Evolutionary conservation across 2,888 invertebrate genomes (phyloP).

Genomic region (Julus scandinavius): DNA sequence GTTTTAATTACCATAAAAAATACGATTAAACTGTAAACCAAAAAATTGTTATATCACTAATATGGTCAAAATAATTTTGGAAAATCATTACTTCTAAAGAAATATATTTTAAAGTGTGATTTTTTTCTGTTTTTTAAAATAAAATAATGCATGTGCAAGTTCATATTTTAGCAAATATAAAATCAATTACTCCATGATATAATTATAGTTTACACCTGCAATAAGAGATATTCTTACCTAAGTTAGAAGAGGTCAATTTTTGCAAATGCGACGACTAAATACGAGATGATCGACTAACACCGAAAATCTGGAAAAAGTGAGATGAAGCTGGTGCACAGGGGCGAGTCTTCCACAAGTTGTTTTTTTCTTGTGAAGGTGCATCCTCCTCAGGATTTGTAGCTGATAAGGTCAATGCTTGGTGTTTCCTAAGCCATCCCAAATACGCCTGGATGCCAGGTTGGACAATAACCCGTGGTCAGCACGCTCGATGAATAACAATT

Average conservation of each 20-base stretch:
- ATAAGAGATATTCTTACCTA: no score
- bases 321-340: slow-evolving; percentile 5
- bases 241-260: background rate
- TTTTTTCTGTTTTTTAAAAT: no score
- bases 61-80: no score
- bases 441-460: slow-evolving; percentile 8
- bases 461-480: slow-evolving; percentile 21
- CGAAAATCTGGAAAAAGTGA: background rate
- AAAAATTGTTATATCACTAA: no score
- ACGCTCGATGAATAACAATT: background rate
- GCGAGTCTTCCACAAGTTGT: slow-evolving; percentile 1
- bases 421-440: slow-evolving; percentile 27
- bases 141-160: no score
- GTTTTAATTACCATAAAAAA: no score
- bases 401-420: slow-evolving; percentile 27
- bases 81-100: no score
- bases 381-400: background rate
- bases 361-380: background rate
- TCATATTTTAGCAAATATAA: no score
- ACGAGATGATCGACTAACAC: background rate
- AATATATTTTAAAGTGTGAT: no score
- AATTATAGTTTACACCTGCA: no score
- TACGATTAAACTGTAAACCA: no score
- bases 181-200: no score
- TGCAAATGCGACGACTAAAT: background rate